Percentiles rank a stretch among this genome's conserved stretches.
Evolutionary conservation across 2,113 vertebrate genomes (phyloP).

Genomic region (Prunella himalayana): DNA sequence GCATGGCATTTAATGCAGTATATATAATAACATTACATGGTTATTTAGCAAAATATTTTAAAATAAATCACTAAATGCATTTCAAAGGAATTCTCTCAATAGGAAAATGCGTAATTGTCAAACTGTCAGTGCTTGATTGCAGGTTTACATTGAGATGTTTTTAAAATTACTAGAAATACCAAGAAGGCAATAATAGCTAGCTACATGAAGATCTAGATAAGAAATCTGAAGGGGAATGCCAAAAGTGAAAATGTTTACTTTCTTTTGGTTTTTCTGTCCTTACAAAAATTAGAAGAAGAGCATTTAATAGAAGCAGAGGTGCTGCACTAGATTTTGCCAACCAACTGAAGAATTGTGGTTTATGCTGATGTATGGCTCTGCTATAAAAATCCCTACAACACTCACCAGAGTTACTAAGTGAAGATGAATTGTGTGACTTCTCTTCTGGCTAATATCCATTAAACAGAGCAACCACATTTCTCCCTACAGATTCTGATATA

Average conservation of each 20-base stretch:
- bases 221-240: background rate
- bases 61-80: background rate
- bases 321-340: background rate
- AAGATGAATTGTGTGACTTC: background rate
- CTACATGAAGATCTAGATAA: background rate
- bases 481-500: background rate
- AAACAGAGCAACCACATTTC: background rate
- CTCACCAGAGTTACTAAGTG: background rate
- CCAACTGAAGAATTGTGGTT: background rate
- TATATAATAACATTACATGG: background rate
- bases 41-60: background rate
- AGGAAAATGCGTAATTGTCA: background rate
- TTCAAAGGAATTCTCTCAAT: background rate
- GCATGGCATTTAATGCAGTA: background rate
- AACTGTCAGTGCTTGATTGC: background rate
- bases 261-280: background rate
- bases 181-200: background rate
- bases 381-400: background rate
- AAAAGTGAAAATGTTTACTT: background rate
- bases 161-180: background rate
- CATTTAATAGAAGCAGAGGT: background rate
- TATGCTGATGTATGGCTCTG: background rate
- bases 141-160: background rate
- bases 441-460: slow-evolving; percentile 5
- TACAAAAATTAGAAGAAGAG: background rate